Base-by-base conservation (phyloP, 2,113 vertebrate genomes). In the Monopterus albus region DNA sequence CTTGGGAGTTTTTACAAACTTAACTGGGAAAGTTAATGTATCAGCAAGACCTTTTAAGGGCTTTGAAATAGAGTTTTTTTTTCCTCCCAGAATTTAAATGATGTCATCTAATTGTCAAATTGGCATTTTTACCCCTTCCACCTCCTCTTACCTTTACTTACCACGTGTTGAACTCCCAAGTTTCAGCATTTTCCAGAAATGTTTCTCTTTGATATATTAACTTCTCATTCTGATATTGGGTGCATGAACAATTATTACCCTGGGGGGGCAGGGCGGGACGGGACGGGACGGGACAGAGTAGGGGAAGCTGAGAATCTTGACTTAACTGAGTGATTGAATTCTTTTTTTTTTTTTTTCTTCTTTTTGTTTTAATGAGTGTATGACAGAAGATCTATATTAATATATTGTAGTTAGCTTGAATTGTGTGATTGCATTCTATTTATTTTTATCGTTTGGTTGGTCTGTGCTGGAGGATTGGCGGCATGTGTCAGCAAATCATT, bases 341-440 rank as follows among this genome's bases (percentile, higher is more conserved):
- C 51, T 84, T 53, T 79, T 47, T 76, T 69, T 79, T 58, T 42
- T 49, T 75, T 76, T 70, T 53, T 56, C 45, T 69, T 12, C 23
- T 78, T 68, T 77, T 73, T 87, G 84, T 92, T 91, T 93, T 90
- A 91, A 86, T 87, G 39, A 91, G 88, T 82, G 90, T 94, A 91
- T 93, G 92, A 91, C 91, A 94, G 91, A 94, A 91, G 90, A 94
- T 95, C 94, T 95, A 95, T 95, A 95, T 90, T 92, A 96, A 95
- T 94, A 95, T 94, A 95, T 94, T 95, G 92, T 94, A 92, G 89
- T 94, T 95, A 94, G 94, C 93, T 94, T 93, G 92, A 92, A 90
- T 89, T 91, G 91, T 93, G 92, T 92, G 89, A 83, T 91, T 92
- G 82, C 91, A 84, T 89, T 79, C 87, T 94, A 94, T 94, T 94